Base-by-base conservation (phyloP, 2,113 vertebrate species). In the Protomyctophum bolini region DNA sequence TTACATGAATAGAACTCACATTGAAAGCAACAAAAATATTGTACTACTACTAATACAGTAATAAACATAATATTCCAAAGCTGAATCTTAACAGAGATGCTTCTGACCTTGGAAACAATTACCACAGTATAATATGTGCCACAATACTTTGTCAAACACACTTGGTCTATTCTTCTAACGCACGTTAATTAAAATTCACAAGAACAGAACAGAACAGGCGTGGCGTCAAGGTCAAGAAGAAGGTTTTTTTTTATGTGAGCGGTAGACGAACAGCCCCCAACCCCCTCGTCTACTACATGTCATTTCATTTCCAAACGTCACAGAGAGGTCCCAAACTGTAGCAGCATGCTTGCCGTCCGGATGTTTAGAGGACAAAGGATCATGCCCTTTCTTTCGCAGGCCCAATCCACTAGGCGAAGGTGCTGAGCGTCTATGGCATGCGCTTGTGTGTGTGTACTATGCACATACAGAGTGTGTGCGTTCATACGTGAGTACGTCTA, bases 101-200 rank as follows among this genome's bases (percentile, higher is more conserved):
- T 63, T 66, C n/a, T 79, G 76, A 83, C 83, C 85, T 86, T 85
- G 76, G 54, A 63, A 50, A 61, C 41, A 46, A 56, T 21, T 21
- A 21, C 64, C 56, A 69, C 54, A 70, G 29, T 48, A 33, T 6
- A 8, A 29, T 21, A 11, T 60, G 29, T 29, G 54, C 46, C 21
- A 8, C 9, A 50, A 8, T 50, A 68, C 4, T 28, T 63, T 41
- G 60, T 72, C 58, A 69, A 70, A 64, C 6, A 8, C 55, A 54
- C 12, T 66, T 45, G 48, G 29, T 70, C 80, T 66, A 71, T 80
- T 84, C 82, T 77, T 79, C 68, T 46, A 15, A 48, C 52, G 46
- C 65, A 41, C 67, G 48, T 69, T 87, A 89, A 88, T 88, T 85
- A 83, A 82, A 83, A 88, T 85, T 83, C 76, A 76, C 54, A 77